Base-by-base conservation (phyloP, 2,113 vertebrate genomes). In the Ammodytes marinus region DNA sequence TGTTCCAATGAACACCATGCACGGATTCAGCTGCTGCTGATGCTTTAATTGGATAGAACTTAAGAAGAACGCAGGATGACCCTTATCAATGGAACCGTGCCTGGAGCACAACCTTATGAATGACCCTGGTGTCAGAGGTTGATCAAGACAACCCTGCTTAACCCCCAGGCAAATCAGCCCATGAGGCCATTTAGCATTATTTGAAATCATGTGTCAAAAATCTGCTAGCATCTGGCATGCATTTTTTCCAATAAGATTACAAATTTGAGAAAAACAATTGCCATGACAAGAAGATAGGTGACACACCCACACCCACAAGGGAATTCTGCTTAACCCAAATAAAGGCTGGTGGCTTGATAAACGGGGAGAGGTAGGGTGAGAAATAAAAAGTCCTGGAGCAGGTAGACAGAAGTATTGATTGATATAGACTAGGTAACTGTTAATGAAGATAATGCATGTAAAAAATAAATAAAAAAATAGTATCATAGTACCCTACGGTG, bases 111-210 rank as follows among this genome's bases (percentile, higher is more conserved):
- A 88, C 91, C 91, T 86, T 63, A 82, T 83, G 85, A 88, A 78
- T 92, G 92, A 94, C 94, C 94, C 88, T 12, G 55, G 84, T 90
- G 94, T 95, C 94, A 95, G 79, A 88, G 94, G 95, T 95, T 84
- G 90, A 93, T 88, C 91, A 83, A 92, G 89, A 92, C 88, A 90
- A 84, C 89, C 90, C 89, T 79, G 88, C 79, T 94, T 94, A 94
- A 94, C 92, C 93, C 82, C 46, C 49, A 82, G 73, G 91, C 91
- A 91, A 89, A 87, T 92, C 91, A 89, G 88, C 73, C 80, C 77
- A 82, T 72, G 82, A 86, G 67, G 86, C 89, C 85, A 90, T 91
- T 93, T 91, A 92, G 88, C 83, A 84, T 91, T 82, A 93, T 91
- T 91, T 86, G 90, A 91, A 92, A 88, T 92, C 63, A 69, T 76